Evolutionary conservation across 1,140 invertebrate genomes (phyloP).

Genomic region (Lepidurus arcticus): DNA sequence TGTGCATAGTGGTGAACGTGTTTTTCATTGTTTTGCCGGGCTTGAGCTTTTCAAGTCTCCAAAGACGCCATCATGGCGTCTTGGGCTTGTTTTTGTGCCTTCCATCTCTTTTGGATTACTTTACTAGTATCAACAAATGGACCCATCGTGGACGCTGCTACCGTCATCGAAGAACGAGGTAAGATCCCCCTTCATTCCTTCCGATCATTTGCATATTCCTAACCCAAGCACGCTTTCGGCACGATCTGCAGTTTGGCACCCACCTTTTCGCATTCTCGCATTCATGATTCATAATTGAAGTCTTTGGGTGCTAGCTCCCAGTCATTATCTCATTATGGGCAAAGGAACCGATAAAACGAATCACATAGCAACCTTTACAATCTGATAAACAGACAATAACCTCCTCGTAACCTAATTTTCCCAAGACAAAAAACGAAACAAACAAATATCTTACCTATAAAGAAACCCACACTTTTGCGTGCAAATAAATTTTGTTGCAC

Average conservation of each 20-base stretch:
- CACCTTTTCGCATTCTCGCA: background rate
- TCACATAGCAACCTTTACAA: too few relatives aligned
- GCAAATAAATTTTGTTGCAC: too few relatives aligned
- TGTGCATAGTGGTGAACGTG: background rate
- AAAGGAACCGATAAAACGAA: too few relatives aligned
- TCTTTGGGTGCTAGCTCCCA: too few relatives aligned
- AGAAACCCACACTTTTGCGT: too few relatives aligned
- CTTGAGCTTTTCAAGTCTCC: background rate
- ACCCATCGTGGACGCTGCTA: background rate
- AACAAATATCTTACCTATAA: too few relatives aligned
- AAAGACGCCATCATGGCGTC: slow-evolving; percentile 13
- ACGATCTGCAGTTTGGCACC: background rate
- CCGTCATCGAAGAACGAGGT: slow-evolving; percentile 1
- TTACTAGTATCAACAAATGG: background rate
- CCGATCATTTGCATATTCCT: background rate
- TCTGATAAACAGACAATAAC: too few relatives aligned
- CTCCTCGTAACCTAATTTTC: too few relatives aligned
- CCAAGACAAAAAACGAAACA: too few relatives aligned
- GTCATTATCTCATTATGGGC: too few relatives aligned
- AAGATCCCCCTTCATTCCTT: background rate
- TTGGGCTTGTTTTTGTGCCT: background rate
- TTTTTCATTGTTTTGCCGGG: background rate
- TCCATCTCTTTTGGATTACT: background rate
- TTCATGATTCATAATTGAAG: background rate
- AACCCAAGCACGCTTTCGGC: background rate